Evolutionary conservation across 2,797 vertebrate species (phyloP).

Genomic region (Triplophysa yarkandensis): DNA sequence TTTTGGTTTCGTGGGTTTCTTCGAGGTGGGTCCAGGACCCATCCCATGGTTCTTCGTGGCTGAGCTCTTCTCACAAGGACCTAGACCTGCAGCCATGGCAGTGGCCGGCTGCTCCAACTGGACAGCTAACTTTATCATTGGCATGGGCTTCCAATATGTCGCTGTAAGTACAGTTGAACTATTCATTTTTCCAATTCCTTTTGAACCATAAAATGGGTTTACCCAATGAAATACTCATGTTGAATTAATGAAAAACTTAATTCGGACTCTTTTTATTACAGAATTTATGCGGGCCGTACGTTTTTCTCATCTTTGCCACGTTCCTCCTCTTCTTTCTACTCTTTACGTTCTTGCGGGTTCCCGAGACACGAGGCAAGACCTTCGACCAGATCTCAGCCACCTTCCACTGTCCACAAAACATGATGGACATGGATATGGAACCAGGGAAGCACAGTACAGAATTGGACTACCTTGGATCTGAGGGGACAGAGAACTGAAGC

Average conservation of each 20-base stretch:
- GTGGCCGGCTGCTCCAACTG: constrained; percentile 88
- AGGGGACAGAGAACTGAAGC: constrained; percentile 69
- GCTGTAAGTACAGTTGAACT: constrained; percentile 75
- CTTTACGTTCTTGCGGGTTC: constrained; percentile 91
- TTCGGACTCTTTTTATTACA: constrained; percentile 43
- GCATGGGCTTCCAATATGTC: constrained; percentile 88
- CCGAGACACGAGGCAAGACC: constrained; percentile 87
- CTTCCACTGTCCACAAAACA: constrained; percentile 73
- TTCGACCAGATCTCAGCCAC: constrained; percentile 87
- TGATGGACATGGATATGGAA: constrained; percentile 76
- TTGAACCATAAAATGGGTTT: too few species aligned
- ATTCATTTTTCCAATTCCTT: neutral
- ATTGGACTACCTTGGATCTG: constrained; percentile 84
- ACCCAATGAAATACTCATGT: neutral
- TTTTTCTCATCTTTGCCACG: constrained; percentile 87
- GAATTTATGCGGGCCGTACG: constrained; percentile 81
- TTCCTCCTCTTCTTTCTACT: constrained; percentile 85
- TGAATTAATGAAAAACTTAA: neutral
- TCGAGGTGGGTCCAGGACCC: constrained; percentile 89
- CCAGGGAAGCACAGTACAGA: constrained; percentile 82
- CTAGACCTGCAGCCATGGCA: constrained; percentile 88
- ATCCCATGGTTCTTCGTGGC: constrained; percentile 95
- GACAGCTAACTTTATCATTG: constrained; percentile 90
- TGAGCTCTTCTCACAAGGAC: constrained; percentile 90
- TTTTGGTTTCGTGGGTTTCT: constrained; percentile 91